phyloP scores from a whole-genome alignment of 2,113 vertebrate species.

The Miniopterus natalensis region DNA sequence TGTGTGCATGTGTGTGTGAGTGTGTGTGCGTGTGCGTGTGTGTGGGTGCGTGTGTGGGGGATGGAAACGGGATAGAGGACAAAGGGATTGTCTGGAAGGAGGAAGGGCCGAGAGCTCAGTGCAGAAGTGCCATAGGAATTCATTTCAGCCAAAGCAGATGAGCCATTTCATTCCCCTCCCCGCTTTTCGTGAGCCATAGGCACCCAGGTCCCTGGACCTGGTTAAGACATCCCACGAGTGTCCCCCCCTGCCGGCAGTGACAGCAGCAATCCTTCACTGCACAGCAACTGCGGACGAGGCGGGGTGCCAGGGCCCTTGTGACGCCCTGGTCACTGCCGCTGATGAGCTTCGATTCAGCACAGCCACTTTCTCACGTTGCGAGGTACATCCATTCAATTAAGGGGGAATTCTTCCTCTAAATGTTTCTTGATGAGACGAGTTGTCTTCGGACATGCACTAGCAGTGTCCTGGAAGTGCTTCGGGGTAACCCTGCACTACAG shows the following conservation, averaged over 20 bases:
- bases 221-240: background rate
- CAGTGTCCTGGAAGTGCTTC: background rate
- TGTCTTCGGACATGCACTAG: background rate
- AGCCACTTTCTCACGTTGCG: background rate
- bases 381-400: background rate
- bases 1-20: background rate
- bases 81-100: background rate
- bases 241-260: background rate
- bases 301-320: background rate
- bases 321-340: background rate
- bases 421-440: background rate
- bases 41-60: background rate
- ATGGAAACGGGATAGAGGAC: accelerated
- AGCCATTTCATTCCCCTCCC: background rate
- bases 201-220: background rate
- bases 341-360: background rate
- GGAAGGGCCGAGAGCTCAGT: background rate
- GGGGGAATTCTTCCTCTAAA: background rate
- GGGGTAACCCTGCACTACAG: too few species aligned
- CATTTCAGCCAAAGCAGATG: background rate
- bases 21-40: background rate
- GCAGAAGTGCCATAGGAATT: background rate
- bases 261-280: background rate
- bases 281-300: background rate
- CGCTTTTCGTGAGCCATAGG: background rate